Evolutionary conservation across 2,888 invertebrate species (phyloP).

Genomic region (Strigamia transsilvanica): DNA sequence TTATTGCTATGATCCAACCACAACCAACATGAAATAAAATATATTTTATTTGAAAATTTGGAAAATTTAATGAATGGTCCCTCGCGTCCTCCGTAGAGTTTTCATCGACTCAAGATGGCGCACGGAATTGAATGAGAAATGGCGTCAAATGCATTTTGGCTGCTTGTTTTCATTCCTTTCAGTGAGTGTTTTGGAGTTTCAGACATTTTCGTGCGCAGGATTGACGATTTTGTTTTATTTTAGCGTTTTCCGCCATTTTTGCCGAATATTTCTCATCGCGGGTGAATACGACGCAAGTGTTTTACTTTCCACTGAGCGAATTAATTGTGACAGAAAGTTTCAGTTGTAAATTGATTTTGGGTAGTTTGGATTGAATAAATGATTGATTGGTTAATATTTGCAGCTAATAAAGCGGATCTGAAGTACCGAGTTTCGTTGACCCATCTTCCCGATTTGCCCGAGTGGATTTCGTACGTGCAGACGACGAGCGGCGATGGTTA

Average conservation of each 20-base stretch:
- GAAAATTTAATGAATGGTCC: too few species aligned
- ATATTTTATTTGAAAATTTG: too few species aligned
- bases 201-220: background rate
- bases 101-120: too few species aligned
- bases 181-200: too few species aligned
- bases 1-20: too few species aligned
- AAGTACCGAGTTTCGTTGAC: constrained; percentile 76
- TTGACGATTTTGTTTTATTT: background rate
- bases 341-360: background rate
- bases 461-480: constrained; percentile 78
- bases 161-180: too few species aligned
- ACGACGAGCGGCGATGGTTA: background rate
- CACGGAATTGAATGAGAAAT: too few species aligned
- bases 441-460: constrained; percentile 82
- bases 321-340: background rate
- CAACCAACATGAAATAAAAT: too few species aligned
- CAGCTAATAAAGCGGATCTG: constrained; percentile 6
- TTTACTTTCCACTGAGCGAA: background rate
- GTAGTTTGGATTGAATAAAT: background rate
- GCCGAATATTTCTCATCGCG: background rate
- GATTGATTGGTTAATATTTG: too few species aligned
- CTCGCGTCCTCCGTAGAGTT: too few species aligned
- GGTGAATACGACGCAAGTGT: background rate
- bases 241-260: background rate
- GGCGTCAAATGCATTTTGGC: too few species aligned